Percentiles rank a stretch among this genome's conserved stretches.
These are phyloP conservation scores for Oppia nitens DNA, from an alignment of 1,140 invertebrate genomes.

Conservation along the genomic window DNA sequence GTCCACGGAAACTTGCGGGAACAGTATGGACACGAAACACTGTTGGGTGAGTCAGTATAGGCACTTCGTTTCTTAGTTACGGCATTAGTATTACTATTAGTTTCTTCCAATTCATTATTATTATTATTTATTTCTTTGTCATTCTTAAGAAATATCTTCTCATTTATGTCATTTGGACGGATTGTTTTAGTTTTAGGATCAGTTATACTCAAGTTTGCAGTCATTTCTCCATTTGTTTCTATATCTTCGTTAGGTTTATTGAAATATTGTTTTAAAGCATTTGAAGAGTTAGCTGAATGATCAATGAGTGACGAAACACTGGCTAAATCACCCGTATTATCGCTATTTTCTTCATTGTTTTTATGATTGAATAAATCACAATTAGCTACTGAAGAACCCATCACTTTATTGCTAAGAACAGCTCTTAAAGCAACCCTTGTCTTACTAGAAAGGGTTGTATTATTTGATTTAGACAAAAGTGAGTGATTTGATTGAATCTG, in stretches of 20 bases:
- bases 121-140: too few relatives aligned
- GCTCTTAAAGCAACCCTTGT: constrained; percentile 20
- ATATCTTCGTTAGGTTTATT: neutral
- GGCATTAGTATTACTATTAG: neutral
- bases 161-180: neutral
- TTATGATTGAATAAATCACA: neutral
- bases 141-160: neutral
- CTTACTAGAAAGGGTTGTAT: constrained; percentile 16
- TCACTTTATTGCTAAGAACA: constrained; percentile 18
- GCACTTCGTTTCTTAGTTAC: constrained; percentile 72
- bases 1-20: constrained; percentile 86
- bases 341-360: neutral
- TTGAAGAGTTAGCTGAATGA: constrained; percentile 46
- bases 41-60: constrained; percentile 80
- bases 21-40: constrained; percentile 76
- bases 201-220: constrained; percentile 7
- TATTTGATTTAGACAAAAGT: constrained; percentile 11
- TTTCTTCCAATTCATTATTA: neutral
- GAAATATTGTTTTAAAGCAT: constrained; percentile 8
- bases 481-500: neutral
- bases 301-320: constrained; percentile 54
- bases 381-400: neutral
- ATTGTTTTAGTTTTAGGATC: constrained; percentile 2
- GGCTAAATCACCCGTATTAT: constrained; percentile 40
- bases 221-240: neutral